A percentile compares a stretch with the other conserved stretches of the same genome.
Conservation (phyloP, 2,113 vertebrate species). For the Herpetotheres cachinnans region DNA sequence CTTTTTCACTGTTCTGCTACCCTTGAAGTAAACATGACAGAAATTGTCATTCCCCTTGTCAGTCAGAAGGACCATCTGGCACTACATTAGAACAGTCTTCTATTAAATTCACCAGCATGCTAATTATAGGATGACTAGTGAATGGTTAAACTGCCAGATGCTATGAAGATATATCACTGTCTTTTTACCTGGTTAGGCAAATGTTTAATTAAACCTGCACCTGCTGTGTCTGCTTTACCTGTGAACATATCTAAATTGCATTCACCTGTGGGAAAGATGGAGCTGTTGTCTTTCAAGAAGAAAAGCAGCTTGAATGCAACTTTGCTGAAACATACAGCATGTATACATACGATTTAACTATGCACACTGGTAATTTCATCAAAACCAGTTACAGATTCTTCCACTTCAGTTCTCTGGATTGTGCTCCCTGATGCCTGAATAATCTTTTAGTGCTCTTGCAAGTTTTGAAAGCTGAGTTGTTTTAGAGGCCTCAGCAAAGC, state of each 20-base stretch:
- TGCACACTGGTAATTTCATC: neutral
- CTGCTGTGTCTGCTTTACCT: conserved; percentile 40
- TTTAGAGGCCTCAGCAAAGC: neutral
- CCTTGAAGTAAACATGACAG: conserved; percentile 49
- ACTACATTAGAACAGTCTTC: conserved; percentile 53
- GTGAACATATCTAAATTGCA: neutral
- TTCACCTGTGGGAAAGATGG: conserved; percentile 54
- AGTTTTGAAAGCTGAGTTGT: neutral
- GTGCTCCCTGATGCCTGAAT: neutral
- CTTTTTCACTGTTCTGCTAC: conserved; percentile 2
- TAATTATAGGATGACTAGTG: conserved; percentile 63
- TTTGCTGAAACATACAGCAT: neutral
- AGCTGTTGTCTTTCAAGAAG: conserved; percentile 14
- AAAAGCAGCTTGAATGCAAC: conserved; percentile 30
- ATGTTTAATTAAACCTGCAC: conserved; percentile 69
- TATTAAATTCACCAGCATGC: conserved; percentile 67
- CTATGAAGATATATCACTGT: conserved; percentile 67
- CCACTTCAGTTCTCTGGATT: neutral
- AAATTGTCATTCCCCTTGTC: conserved; percentile 61
- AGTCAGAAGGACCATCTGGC: conserved; percentile 69
- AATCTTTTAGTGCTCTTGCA: neutral
- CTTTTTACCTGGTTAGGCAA: conserved; percentile 68
- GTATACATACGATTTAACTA: conserved; percentile 13
- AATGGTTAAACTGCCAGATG: conserved; percentile 66
- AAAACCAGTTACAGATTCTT: neutral